phyloP scores from a whole-genome alignment of 1,140 invertebrate species.

The Drosophila biarmipes region DNA sequence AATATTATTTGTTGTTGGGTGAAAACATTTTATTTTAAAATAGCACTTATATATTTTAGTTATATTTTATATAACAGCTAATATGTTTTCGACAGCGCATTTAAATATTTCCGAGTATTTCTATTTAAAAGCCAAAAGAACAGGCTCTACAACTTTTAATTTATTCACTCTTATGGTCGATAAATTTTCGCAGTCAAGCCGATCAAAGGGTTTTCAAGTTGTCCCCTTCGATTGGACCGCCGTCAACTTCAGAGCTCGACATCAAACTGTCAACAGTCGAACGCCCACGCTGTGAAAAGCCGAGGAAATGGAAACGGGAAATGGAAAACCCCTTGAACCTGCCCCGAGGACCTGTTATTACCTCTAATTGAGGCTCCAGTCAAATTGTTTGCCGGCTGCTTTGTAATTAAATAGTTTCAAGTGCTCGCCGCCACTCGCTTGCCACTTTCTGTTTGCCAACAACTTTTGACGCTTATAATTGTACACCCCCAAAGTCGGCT shows the following conservation, averaged over 20 bases:
- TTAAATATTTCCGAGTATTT: no score
- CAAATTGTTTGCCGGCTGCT: slow-evolving; percentile 73
- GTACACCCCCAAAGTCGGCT: slow-evolving; percentile 31
- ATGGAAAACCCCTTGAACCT: slow-evolving; percentile 10
- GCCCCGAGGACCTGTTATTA: slow-evolving; percentile 48
- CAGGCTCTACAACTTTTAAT: neutral
- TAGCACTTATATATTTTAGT: no score
- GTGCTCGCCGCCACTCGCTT: slow-evolving; percentile 56
- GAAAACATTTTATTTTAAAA: no score
- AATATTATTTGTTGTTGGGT: no score
- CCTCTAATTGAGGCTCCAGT: slow-evolving; percentile 66
- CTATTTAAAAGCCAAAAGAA: neutral
- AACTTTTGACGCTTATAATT: slow-evolving; percentile 77
- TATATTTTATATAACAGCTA: no score
- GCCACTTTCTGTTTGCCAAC: slow-evolving; percentile 74
- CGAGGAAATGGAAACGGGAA: neutral
- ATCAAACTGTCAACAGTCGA: slow-evolving; percentile 35
- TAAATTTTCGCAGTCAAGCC: slow-evolving; percentile 1
- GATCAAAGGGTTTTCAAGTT: slow-evolving; percentile 28
- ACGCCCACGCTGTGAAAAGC: slow-evolving; percentile 10
- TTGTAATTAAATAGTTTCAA: slow-evolving; percentile 82
- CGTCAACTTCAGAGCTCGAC: slow-evolving; percentile 23
- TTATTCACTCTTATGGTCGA: neutral
- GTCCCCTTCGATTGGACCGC: slow-evolving; percentile 14
- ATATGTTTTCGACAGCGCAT: no score